A percentile compares a stretch with the other conserved stretches of the same genome.
Conservation (phyloP, 2,888 invertebrate genomes). For the Ptychoptera albimana region DNA sequence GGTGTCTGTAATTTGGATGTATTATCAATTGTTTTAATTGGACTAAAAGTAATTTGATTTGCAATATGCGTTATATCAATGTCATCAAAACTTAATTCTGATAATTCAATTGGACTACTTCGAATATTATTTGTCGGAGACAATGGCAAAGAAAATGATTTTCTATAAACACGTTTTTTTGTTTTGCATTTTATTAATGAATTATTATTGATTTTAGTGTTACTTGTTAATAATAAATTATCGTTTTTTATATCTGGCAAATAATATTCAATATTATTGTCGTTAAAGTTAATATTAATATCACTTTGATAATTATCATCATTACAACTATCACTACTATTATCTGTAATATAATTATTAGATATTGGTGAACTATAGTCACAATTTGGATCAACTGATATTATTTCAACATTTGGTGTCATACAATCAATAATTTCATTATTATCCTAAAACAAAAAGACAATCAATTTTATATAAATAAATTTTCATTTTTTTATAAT, state of each 20-base stretch:
- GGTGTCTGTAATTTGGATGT: neutral
- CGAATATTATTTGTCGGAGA: neutral
- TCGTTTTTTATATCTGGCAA: neutral
- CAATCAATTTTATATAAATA: constrained; percentile 1
- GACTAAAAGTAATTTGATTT: neutral
- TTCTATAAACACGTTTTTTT: neutral
- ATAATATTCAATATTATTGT: neutral
- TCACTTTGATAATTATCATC: constrained; percentile 17
- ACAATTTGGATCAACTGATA: constrained; percentile 19
- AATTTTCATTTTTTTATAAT: constrained; percentile 1
- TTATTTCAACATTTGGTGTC: constrained; percentile 18
- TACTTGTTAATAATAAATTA: neutral
- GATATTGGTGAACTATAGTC: constrained; percentile 14
- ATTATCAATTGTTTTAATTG: neutral
- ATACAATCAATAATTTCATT: constrained; percentile 12
- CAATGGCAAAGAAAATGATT: neutral
- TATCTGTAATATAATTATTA: neutral
- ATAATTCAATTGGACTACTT: constrained; percentile 1
- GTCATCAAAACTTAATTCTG: constrained; percentile 3
- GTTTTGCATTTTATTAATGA: neutral
- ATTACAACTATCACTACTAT: neutral
- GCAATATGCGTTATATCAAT: neutral
- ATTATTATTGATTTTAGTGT: neutral
- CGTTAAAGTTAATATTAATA: constrained; percentile 1
- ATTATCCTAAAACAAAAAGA: neutral